Conservation (phyloP, 2,113 vertebrate genomes). For the Coreoperca whiteheadi region DNA sequence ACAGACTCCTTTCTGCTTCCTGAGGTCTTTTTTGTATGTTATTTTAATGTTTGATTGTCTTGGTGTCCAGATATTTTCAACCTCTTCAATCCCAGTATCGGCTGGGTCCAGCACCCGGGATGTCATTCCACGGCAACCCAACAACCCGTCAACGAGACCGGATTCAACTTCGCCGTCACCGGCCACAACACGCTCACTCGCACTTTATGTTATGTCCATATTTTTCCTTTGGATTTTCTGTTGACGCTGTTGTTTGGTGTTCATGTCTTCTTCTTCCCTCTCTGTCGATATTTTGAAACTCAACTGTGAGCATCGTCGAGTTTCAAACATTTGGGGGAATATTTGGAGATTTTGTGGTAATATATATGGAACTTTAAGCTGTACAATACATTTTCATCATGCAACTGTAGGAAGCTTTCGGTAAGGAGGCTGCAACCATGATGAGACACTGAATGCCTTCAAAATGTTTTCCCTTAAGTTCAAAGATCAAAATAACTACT, state of each 20-base stretch:
- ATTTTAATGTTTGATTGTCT: background rate
- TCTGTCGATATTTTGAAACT: too few relatives aligned
- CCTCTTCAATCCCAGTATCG: conserved; percentile 77
- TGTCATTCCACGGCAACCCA: conserved; percentile 48
- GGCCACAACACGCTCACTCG: conserved; percentile 75
- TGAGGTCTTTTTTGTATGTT: too few relatives aligned
- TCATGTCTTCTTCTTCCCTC: background rate
- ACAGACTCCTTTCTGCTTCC: background rate
- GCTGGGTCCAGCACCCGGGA: conserved; percentile 61
- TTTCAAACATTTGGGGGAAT: background rate
- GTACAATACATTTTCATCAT: background rate
- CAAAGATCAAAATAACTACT: conserved; percentile 16
- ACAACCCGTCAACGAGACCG: conserved; percentile 61
- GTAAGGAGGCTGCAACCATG: background rate
- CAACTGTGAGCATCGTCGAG: background rate
- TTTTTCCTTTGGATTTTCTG: too few relatives aligned
- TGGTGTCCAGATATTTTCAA: conserved; percentile 75
- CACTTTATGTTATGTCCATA: background rate
- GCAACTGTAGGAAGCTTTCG: background rate
- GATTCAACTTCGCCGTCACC: conserved; percentile 80
- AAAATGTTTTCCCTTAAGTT: background rate
- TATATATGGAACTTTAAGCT: background rate
- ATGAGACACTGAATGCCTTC: background rate
- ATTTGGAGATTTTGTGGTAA: background rate
- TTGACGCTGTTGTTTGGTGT: background rate